These are phyloP conservation scores for Mustela nigripes DNA, from an alignment of 2,113 vertebrate species.

Conservation along the genomic window DNA sequence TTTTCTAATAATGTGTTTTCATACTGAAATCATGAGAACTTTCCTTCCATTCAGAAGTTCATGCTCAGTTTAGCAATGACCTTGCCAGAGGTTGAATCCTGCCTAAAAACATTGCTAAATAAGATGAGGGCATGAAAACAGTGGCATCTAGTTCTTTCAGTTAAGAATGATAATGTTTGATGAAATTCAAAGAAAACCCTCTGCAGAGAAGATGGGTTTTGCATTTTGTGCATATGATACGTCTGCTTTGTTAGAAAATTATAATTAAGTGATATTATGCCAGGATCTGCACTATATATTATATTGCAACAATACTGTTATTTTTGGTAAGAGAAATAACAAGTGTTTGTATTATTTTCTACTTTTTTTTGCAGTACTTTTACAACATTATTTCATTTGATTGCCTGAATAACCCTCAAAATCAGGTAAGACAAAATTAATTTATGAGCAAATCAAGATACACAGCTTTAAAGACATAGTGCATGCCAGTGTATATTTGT, in stretches of 20 bases:
- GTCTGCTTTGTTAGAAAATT: not conserved
- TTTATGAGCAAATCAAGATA: not conserved
- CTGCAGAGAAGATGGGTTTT: not conserved
- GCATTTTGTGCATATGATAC: not conserved
- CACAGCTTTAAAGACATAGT: not conserved
- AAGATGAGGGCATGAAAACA: not conserved
- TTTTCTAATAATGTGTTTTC: not conserved
- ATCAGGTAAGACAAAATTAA: not conserved
- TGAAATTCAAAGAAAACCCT: not conserved
- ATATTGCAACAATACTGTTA: not conserved
- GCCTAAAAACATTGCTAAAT: not conserved
- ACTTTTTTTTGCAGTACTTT: not conserved
- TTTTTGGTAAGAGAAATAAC: not conserved
- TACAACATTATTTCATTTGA: not conserved
- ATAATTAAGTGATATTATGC: not conserved
- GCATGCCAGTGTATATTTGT: not conserved
- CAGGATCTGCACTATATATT: not conserved
- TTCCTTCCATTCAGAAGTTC: not conserved
- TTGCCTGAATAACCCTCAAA: not conserved
- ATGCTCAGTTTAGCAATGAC: not conserved
- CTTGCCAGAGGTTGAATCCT: not conserved
- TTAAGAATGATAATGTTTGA: not conserved
- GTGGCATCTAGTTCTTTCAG: not conserved
- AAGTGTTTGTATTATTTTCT: not conserved
- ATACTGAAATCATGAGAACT: not conserved